Evolutionary conservation across 2,797 vertebrate genomes (phyloP), one percentile per base, ranked within the genome.

Genomic region (Hemibagrus guttatus): DNA sequence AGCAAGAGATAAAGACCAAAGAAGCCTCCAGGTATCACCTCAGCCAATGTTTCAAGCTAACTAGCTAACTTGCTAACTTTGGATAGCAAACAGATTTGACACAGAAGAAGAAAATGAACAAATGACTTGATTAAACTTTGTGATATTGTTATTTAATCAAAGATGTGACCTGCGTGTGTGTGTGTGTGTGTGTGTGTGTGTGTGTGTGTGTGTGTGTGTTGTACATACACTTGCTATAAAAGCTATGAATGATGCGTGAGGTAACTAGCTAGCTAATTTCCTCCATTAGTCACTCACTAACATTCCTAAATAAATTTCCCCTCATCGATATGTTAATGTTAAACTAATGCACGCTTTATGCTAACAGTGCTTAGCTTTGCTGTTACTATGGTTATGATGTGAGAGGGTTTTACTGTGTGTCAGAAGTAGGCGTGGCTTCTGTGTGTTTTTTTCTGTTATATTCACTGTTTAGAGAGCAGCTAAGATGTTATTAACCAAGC

Each of bases 391-490:
- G 76, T 80, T 80, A 61, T 21, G 1, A 59, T 42, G 39, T 13
- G 19, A 42, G 19, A 23, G 19, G 42, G 49, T 35, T 58, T 78
- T 16, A 19, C 4, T 3, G 39, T 6, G 23, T 19, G 12, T 6
- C 56, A 14, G 54, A 61, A 69, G 64, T 14, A 35, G 66, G 83
- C 16, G 68, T 84, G 83, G 54, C 68, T 16, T 74, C 83, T n/a
- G 54, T 17, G 13, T 42, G n/a, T 6, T 39, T 49, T 49, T 23
- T 19, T 54, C 81, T 23, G 56, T 75, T 52, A 1, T 4, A 23
- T 75, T n/a, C 23, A 19, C 28, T 58, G n/a, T 79, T 39, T n/a
- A 16, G 52, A 17, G 56, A 39, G 19, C 56, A 59, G 54, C 19
- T 39, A 14, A 39, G 28, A 64, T 81, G n/a, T 49, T 46, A 64